phyloP scores from a whole-genome alignment of 2,888 invertebrate genomes.

The Cantharis lateralis region DNA sequence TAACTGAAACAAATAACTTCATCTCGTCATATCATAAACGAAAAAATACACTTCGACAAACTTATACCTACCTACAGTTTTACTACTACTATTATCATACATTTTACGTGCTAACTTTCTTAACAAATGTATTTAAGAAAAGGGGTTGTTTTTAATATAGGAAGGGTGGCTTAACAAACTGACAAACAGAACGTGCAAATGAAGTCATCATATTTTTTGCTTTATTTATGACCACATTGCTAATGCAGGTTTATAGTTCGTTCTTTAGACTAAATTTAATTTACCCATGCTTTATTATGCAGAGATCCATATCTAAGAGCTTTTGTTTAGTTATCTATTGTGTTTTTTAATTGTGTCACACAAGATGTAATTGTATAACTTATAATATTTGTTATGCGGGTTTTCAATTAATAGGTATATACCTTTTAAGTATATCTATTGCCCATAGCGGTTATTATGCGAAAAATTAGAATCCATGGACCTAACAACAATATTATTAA shows the following conservation, averaged over 20 bases:
- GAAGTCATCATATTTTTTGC: slow-evolving; percentile 43
- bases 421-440: background rate
- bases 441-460: background rate
- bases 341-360: slow-evolving; percentile 35
- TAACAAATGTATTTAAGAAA: background rate
- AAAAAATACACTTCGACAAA: no score
- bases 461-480: background rate
- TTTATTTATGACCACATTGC: slow-evolving; percentile 39
- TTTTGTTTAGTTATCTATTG: slow-evolving; percentile 39
- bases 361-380: slow-evolving; percentile 37
- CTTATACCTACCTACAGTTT: no score
- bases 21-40: no score
- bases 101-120: background rate
- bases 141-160: slow-evolving; percentile 1
- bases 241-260: slow-evolving; percentile 32
- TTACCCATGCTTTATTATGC: slow-evolving; percentile 31
- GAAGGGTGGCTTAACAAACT: slow-evolving; percentile 10
- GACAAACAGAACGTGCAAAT: slow-evolving; percentile 30
- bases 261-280: slow-evolving; percentile 36
- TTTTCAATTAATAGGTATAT: background rate
- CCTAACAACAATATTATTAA: background rate
- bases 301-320: slow-evolving; percentile 40
- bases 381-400: slow-evolving; percentile 36
- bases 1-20: no score
- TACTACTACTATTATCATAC: no score